Evolutionary conservation across 2,113 vertebrate genomes (phyloP).

Genomic region (Boulengerochromis microlepis): DNA sequence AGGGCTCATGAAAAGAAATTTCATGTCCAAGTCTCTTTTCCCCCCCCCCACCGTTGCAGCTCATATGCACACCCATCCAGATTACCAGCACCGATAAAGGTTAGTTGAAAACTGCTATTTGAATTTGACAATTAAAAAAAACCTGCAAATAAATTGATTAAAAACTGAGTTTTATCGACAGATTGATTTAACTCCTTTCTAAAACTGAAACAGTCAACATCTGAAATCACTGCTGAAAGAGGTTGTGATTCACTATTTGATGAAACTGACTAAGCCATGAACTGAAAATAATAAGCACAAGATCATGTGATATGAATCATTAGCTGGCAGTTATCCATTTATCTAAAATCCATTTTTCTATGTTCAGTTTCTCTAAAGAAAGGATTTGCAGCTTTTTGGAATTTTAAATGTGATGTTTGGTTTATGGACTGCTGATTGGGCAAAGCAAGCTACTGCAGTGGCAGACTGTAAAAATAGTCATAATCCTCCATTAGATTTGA

Average conservation of each 20-base stretch:
- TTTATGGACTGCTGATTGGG: accelerated
- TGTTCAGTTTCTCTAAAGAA: neutral
- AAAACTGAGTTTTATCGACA: neutral
- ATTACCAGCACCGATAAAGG: neutral
- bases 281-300: neutral
- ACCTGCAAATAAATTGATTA: neutral
- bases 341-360: neutral
- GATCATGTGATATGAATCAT: neutral
- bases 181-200: neutral
- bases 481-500: neutral
- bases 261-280: neutral
- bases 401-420: neutral
- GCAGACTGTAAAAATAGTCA: neutral
- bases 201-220: neutral
- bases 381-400: neutral
- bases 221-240: neutral
- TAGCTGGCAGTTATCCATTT: neutral
- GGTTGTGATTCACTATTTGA: neutral
- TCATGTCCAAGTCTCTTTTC: neutral
- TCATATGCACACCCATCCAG: neutral
- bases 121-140: neutral
- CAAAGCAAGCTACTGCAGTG: neutral
- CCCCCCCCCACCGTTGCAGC: accelerated
- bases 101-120: neutral
- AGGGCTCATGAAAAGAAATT: neutral